Conservation (phyloP, 2,113 vertebrate species). For the Pollachius pollachius region DNA sequence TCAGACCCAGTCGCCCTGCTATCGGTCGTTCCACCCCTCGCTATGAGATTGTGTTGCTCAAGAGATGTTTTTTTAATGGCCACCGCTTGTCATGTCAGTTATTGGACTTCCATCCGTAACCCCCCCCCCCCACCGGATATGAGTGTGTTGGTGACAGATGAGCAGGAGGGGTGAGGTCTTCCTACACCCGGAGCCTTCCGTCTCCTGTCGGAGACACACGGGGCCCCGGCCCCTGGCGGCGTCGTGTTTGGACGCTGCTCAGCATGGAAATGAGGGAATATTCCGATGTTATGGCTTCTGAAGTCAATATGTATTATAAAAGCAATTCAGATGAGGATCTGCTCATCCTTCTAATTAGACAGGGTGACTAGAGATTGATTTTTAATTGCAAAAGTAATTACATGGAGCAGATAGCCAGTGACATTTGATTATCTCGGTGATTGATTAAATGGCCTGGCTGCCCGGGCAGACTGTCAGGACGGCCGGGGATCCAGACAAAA, state of each 20-base stretch:
- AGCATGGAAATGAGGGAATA: constrained; percentile 97
- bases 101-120: constrained; percentile 60
- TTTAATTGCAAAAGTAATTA: constrained; percentile 99
- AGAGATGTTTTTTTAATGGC: constrained; percentile 31
- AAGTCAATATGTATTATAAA: constrained; percentile 99
- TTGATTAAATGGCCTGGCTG: constrained; percentile 99
- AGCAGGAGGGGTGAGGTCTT: constrained; percentile 81
- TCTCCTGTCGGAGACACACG: constrained; percentile 74
- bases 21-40: constrained; percentile 25
- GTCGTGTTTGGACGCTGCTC: constrained; percentile 81
- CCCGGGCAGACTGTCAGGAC: constrained; percentile 90
- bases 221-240: constrained; percentile 75
- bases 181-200: constrained; percentile 70
- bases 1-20: background rate
- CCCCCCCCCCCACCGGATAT: constrained; percentile 49
- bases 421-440: constrained; percentile 99
- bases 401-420: constrained; percentile 99
- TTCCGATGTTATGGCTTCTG: constrained; percentile 97
- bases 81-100: constrained; percentile 43
- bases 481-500: constrained; percentile 94
- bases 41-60: constrained; percentile 12
- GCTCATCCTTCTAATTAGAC: constrained; percentile 99
- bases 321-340: constrained; percentile 99
- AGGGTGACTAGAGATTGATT: constrained; percentile 99
- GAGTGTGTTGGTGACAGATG: constrained; percentile 77